A percentile compares a stretch with the other conserved stretches of the same genome.
Conservation (phyloP, 2,113 vertebrate species). For the Stegostoma tigrinum region DNA sequence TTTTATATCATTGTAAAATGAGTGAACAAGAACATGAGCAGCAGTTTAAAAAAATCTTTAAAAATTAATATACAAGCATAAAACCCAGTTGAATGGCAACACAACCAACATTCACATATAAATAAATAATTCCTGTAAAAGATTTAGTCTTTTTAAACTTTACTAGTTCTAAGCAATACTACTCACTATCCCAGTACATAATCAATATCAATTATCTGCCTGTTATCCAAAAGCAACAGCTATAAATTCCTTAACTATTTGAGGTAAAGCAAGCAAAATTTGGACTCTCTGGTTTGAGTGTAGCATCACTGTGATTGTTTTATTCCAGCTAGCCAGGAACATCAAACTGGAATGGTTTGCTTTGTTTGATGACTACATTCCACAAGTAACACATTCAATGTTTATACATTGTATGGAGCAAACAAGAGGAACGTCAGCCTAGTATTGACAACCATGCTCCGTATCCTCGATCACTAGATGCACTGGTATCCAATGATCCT, state of each 20-base stretch:
- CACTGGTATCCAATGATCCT: not conserved
- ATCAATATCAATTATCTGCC: not conserved
- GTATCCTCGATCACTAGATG: too few relatives aligned
- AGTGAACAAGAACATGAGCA: not conserved
- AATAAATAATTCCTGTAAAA: not conserved
- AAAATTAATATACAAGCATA: not conserved
- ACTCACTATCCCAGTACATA: not conserved
- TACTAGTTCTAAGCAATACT: not conserved
- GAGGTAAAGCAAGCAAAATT: not conserved
- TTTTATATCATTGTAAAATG: not conserved
- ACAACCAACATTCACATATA: not conserved
- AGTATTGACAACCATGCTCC: not conserved
- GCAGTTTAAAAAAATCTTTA: conserved; percentile 7
- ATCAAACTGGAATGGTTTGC: not conserved
- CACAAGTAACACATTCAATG: not conserved
- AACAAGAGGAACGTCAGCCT: not conserved
- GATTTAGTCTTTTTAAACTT: not conserved
- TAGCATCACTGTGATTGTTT: not conserved
- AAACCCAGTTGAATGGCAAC: not conserved
- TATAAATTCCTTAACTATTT: not conserved
- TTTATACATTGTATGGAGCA: not conserved
- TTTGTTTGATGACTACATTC: not conserved
- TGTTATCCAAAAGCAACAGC: not conserved
- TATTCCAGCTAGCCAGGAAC: not conserved
- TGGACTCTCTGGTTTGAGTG: not conserved